Evolutionary conservation across 2,797 vertebrate species (phyloP), one percentile per base, ranked within the genome.

Genomic region (Myiotriccus ornatus): DNA sequence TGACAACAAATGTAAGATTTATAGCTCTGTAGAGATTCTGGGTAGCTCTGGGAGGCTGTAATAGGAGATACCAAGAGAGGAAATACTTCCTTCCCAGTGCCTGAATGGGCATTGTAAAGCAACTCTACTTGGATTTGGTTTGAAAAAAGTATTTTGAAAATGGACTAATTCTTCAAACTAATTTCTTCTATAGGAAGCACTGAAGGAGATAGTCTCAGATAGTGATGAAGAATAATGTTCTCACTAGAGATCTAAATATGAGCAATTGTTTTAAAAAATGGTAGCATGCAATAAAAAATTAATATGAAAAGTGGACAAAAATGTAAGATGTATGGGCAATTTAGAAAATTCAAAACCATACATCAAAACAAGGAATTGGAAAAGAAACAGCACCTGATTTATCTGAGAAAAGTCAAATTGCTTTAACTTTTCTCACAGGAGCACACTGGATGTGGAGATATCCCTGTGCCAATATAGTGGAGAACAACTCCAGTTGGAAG

Each of bases 401-500:
- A 60, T 70, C 64, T 21, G 12, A 39, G 50, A 39, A 56, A 89
- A 90, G 64, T 43, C 11, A 39, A 86, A 52, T 5, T 39, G 19
- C 15, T 9, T 65, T 77, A 5, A 59, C 59, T 74, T 73, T 79
- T 80, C 60, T 77, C 32, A 20, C 28, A 71, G 25, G 8, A 85
- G 10, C 32, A n/a, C 6, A 30, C 3, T 9, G 6, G 14, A 27
- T 8, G 15, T 17, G 34, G 32, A 52, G 16, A 39, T 12, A 39
- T 4, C 15, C 7, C 14, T 0, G 2, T 34, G 24, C 41, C 50
- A 70, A 9, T 3, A 10, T 0, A 56, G 34, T 1, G 5, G 41
- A 69, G 52, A 18, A 74, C 27, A 65, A 27, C 37, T 65, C 13
- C 25, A 47, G 12, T 32, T 16, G 70, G 24, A 90, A 86, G 49